phyloP scores from a whole-genome alignment of 1,140 invertebrate species.

The Homarus americanus region DNA sequence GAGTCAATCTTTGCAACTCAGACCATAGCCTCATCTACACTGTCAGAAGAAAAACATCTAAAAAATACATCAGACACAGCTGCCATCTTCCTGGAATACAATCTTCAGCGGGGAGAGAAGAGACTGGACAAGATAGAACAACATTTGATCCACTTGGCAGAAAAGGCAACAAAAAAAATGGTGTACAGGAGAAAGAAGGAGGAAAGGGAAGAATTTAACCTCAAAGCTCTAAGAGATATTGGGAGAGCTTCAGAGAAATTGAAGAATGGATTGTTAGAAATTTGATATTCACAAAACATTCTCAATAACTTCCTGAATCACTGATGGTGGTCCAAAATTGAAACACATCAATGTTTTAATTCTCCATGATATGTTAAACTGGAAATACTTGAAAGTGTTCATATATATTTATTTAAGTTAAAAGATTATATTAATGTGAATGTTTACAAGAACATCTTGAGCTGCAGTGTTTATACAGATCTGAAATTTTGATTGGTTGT shows the following conservation, averaged over 20 bases:
- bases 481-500: too few species aligned
- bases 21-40: not conserved
- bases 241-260: slow-evolving; percentile 3
- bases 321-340: too few species aligned
- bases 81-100: slow-evolving; percentile 16
- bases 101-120: not conserved
- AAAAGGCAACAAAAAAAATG: not conserved
- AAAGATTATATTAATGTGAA: too few species aligned
- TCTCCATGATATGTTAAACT: too few species aligned
- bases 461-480: too few species aligned
- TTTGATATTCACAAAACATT: not conserved
- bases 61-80: not conserved
- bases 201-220: not conserved
- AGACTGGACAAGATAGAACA: not conserved
- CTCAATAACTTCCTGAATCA: not conserved
- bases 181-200: slow-evolving; percentile 1
- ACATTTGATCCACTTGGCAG: not conserved
- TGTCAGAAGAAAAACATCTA: not conserved
- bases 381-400: too few species aligned
- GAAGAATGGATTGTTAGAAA: not conserved
- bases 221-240: slow-evolving; percentile 10
- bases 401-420: too few species aligned
- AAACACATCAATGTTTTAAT: too few species aligned
- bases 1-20: slow-evolving; percentile 5
- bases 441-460: too few species aligned